Evolutionary conservation across 2,888 invertebrate genomes (phyloP).

Genomic region (Branchipolynoe longqiensis): DNA sequence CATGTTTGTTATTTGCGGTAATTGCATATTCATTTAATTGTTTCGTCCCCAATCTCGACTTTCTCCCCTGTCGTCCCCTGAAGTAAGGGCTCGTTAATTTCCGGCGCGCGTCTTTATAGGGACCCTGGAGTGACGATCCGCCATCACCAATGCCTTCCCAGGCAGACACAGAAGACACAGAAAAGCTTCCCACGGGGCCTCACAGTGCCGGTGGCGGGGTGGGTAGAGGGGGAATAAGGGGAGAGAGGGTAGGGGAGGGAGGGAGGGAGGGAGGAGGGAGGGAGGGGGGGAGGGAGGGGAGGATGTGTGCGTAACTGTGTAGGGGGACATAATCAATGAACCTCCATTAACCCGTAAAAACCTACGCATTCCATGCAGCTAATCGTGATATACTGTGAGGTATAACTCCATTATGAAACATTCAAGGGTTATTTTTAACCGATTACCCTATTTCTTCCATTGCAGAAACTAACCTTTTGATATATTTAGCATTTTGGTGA

Average conservation of each 20-base stretch:
- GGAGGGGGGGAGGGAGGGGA: too few species aligned
- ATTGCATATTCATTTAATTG: conserved; percentile 48
- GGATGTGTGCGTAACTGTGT: neutral
- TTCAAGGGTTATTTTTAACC: too few species aligned
- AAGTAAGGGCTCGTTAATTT: conserved; percentile 29
- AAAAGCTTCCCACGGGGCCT: too few species aligned
- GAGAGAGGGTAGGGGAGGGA: too few species aligned
- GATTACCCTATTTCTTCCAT: too few species aligned
- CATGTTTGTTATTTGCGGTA: conserved; percentile 46
- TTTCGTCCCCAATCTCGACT: conserved; percentile 43
- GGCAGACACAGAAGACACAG: neutral
- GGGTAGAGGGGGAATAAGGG: too few species aligned
- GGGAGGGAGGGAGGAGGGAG: too few species aligned
- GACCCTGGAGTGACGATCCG: neutral
- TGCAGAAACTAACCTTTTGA: too few species aligned
- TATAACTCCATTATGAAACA: too few species aligned
- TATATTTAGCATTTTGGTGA: too few species aligned
- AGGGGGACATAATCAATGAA: neutral
- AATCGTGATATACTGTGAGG: too few species aligned
- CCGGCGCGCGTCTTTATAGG: neutral
- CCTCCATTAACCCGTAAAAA: neutral
- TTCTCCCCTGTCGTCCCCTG: conserved; percentile 1
- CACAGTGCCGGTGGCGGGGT: too few species aligned
- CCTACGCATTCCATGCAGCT: conserved; percentile 23
- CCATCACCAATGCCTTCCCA: neutral